phyloP scores from a whole-genome alignment of 2,113 vertebrate genomes.

The Alces alces region DNA sequence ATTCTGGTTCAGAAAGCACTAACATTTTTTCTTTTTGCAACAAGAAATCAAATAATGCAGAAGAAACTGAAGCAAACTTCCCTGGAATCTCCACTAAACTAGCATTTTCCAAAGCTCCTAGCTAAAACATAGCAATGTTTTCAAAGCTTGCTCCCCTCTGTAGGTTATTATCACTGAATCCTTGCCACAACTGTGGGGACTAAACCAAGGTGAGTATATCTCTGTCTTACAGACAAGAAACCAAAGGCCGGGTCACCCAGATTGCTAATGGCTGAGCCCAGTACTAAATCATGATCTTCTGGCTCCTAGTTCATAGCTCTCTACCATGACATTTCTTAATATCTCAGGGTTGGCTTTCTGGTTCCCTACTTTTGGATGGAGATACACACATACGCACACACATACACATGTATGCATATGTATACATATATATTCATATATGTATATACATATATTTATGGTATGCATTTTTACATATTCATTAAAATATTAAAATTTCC shows the following conservation, averaged over 20 bases:
- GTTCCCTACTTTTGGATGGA: background rate
- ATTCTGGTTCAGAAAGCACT: background rate
- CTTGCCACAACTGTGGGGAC: background rate
- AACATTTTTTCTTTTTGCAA: background rate
- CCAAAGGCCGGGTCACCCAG: background rate
- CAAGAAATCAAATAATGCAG: constrained; percentile 16
- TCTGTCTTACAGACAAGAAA: background rate
- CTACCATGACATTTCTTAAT: background rate
- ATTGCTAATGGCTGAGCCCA: background rate
- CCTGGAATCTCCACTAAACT: background rate
- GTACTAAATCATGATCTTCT: background rate
- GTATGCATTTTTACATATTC: background rate
- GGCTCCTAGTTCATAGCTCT: background rate
- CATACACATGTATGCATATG: background rate
- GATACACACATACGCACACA: background rate
- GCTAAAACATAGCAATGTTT: background rate
- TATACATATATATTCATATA: background rate
- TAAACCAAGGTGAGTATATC: background rate
- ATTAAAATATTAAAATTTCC: background rate
- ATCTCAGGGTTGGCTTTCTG: background rate
- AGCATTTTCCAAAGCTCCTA: background rate
- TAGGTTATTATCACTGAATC: background rate
- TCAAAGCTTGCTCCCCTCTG: background rate
- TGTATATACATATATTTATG: background rate
- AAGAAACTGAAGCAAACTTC: background rate